Evolutionary conservation across 1,140 invertebrate species (phyloP).

Genomic region (Macrocentrus cingulum): DNA sequence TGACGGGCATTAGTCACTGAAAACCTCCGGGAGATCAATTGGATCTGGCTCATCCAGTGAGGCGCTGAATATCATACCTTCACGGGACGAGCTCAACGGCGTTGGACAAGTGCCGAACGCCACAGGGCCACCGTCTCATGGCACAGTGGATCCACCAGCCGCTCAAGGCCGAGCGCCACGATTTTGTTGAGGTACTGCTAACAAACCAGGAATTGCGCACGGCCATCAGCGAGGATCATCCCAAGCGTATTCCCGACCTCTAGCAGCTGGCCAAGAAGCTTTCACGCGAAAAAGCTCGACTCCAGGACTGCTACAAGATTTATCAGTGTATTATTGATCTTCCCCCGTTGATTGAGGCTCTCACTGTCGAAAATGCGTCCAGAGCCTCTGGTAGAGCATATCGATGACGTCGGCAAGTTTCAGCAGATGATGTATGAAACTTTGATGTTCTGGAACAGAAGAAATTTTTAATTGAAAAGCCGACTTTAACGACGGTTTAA

Average conservation of each 20-base stretch:
- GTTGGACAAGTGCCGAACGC: conserved; percentile 84
- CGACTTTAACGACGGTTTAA: conserved; percentile 83
- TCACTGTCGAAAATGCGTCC: conserved; percentile 59
- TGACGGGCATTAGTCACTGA: too few relatives aligned
- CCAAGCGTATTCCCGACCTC: conserved; percentile 86
- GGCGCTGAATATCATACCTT: conserved; percentile 80
- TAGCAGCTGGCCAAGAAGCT: conserved; percentile 81
- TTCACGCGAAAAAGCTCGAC: conserved; percentile 74
- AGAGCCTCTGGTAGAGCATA: conserved; percentile 70
- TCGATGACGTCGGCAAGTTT: conserved; percentile 79
- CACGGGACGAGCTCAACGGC: conserved; percentile 29
- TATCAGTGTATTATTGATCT: conserved; percentile 38
- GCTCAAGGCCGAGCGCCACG: conserved; percentile 84
- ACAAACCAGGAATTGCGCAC: conserved; percentile 72
- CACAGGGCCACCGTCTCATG: conserved; percentile 78
- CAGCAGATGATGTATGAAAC: conserved; percentile 88
- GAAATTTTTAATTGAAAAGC: conserved; percentile 87
- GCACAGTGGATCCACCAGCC: conserved; percentile 92
- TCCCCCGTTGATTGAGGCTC: conserved; percentile 37
- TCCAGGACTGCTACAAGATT: conserved; percentile 80
- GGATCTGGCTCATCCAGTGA: too few relatives aligned
- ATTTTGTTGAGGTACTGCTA: conserved; percentile 80
- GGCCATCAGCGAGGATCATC: conserved; percentile 75
- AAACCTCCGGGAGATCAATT: too few relatives aligned
- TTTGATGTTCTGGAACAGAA: conserved; percentile 78